phyloP scores from a whole-genome alignment of 2,113 vertebrate genomes.

The Dromaius novaehollandiae region DNA sequence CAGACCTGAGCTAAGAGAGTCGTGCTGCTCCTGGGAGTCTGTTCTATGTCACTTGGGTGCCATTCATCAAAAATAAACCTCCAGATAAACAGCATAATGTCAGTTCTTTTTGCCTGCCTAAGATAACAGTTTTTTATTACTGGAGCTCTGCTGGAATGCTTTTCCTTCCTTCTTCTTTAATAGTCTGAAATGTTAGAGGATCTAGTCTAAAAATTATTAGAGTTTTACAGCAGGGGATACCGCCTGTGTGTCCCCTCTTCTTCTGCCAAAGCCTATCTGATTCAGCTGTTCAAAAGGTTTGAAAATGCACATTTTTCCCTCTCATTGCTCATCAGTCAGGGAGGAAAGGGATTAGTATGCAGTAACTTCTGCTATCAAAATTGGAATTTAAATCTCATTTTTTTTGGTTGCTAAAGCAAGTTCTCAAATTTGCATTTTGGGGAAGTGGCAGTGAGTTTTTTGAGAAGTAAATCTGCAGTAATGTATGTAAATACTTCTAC shows the following conservation, averaged over 20 bases:
- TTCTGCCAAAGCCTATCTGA: not conserved
- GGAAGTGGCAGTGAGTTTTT: not conserved
- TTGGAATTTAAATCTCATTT: not conserved
- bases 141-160: slow-evolving; percentile 41
- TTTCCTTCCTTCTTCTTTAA: slow-evolving; percentile 6
- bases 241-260: not conserved
- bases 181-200: slow-evolving; percentile 5
- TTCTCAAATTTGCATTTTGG: not conserved
- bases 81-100: slow-evolving; percentile 7
- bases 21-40: not conserved
- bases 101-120: slow-evolving; percentile 38
- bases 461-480: not conserved
- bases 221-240: slow-evolving; percentile 30
- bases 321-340: not conserved
- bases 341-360: not conserved
- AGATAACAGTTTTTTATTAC: slow-evolving; percentile 61
- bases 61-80: slow-evolving; percentile 21
- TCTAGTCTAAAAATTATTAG: slow-evolving; percentile 19
- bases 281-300: not conserved
- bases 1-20: not conserved
- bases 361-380: not conserved
- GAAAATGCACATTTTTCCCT: not conserved
- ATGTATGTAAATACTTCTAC: not conserved
- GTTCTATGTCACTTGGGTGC: not conserved
- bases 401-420: not conserved